Conservation (phyloP, 1,140 invertebrate genomes). For the Cydia splendana region DNA sequence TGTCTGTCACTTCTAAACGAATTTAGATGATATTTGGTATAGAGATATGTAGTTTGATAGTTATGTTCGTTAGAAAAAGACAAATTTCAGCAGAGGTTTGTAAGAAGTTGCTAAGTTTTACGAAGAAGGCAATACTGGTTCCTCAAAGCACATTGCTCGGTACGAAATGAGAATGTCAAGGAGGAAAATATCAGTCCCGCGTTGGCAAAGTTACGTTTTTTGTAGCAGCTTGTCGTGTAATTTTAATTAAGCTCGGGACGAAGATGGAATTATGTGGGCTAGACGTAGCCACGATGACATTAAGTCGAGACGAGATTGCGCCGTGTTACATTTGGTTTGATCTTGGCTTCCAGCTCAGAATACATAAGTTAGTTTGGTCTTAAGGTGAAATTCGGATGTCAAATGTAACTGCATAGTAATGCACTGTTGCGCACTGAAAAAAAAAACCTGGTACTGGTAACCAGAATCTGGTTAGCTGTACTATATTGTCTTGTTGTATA, state of each 20-base stretch:
- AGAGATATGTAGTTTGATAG: too few relatives aligned
- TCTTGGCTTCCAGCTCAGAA: not conserved
- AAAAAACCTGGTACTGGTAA: too few relatives aligned
- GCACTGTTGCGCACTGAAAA: too few relatives aligned
- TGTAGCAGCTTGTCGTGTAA: conserved; percentile 16
- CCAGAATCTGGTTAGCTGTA: too few relatives aligned
- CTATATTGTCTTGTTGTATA: too few relatives aligned
- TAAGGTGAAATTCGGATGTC: too few relatives aligned
- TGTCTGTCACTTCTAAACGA: too few relatives aligned
- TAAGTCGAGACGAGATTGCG: not conserved
- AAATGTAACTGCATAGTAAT: too few relatives aligned
- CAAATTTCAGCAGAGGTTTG: too few relatives aligned
- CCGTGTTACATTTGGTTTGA: not conserved
- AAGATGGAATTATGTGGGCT: conserved; percentile 11
- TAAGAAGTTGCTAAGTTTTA: too few relatives aligned
- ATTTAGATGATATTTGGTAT: too few relatives aligned
- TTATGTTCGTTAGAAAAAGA: too few relatives aligned
- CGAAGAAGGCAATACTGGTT: not conserved
- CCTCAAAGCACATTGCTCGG: not conserved
- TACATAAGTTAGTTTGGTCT: not conserved
- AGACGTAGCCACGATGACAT: not conserved
- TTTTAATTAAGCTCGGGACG: conserved; percentile 10
- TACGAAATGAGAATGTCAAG: not conserved
- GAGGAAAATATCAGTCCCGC: not conserved
- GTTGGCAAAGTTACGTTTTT: conserved; percentile 8